Evolutionary conservation across 2,888 invertebrate genomes (phyloP).

Genomic region (Palloptera scutellata): DNA sequence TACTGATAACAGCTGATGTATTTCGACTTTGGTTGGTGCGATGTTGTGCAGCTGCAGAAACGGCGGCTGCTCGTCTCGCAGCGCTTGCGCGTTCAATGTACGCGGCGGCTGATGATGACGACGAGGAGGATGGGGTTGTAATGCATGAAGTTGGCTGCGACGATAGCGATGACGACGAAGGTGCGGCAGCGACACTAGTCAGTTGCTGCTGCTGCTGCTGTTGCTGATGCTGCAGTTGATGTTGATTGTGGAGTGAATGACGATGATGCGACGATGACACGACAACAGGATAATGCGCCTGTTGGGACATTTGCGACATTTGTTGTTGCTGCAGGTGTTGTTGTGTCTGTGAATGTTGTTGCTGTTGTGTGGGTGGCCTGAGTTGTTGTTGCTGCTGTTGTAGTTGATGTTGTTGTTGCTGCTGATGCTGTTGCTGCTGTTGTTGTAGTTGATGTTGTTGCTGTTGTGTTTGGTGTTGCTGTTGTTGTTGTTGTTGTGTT

Average conservation of each 20-base stretch:
- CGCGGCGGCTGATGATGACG: conserved; percentile 23
- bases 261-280: conserved; percentile 34
- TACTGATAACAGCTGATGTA: conserved; percentile 42
- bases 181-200: conserved; percentile 34
- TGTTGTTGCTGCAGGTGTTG: conserved; percentile 55
- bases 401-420: conserved; percentile 46
- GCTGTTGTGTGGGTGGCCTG: conserved; percentile 39
- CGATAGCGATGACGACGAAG: conserved; percentile 41
- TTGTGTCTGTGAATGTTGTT: conserved; percentile 45
- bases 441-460: conserved; percentile 41
- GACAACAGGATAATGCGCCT: conserved; percentile 57
- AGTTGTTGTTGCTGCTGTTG: conserved; percentile 41
- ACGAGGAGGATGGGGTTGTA: conserved; percentile 8
- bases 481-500: conserved; percentile 46
- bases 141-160: conserved; percentile 8
- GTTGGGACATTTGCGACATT: conserved; percentile 61
- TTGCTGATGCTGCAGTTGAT: conserved; percentile 49
- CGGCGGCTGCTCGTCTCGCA: conserved; percentile 36
- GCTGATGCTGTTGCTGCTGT: conserved; percentile 43
- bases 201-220: conserved; percentile 43
- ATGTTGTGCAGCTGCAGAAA: conserved; percentile 45
- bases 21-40: conserved; percentile 57
- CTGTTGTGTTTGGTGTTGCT: conserved; percentile 37
- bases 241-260: conserved; percentile 40
- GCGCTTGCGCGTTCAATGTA: conserved; percentile 40